phyloP scores from a whole-genome alignment of 2,797 vertebrate genomes.

The Fundulus diaphanus region DNA sequence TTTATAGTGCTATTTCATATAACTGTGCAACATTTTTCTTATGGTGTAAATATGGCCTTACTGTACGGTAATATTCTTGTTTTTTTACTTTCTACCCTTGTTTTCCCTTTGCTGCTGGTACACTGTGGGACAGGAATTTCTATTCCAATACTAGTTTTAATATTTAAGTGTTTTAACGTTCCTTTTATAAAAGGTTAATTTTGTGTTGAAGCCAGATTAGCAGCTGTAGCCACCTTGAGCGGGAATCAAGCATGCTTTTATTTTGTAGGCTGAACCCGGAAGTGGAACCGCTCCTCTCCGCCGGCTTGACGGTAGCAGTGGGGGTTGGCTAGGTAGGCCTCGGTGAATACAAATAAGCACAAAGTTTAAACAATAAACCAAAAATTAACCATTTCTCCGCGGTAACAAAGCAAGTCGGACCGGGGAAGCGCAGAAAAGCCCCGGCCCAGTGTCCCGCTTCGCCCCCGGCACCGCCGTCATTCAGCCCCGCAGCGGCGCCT shows the following conservation, averaged over 20 bases:
- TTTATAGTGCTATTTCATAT: too few relatives aligned
- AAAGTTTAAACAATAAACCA: slow-evolving; percentile 74
- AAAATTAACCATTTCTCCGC: neutral
- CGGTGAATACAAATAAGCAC: slow-evolving; percentile 75
- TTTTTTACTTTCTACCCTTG: too few relatives aligned
- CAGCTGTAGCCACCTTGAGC: neutral
- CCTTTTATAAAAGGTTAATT: too few relatives aligned
- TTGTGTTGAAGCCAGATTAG: neutral
- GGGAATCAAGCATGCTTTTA: slow-evolving; percentile 27
- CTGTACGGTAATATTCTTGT: too few relatives aligned
- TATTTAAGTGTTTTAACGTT: too few relatives aligned
- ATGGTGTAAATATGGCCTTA: too few relatives aligned
- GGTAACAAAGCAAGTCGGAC: neutral
- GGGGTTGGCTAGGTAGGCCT: slow-evolving; percentile 79
- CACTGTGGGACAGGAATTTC: too few relatives aligned
- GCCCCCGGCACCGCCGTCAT: slow-evolving; percentile 60
- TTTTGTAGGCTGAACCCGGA: slow-evolving; percentile 56
- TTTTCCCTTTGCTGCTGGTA: too few relatives aligned
- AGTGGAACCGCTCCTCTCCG: rapidly evolving
- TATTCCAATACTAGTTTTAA: too few relatives aligned
- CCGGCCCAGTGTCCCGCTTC: slow-evolving; percentile 5
- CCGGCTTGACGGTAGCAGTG: slow-evolving; percentile 22
- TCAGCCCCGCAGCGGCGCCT: slow-evolving; percentile 53
- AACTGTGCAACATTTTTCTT: too few relatives aligned
- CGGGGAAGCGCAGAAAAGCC: neutral